Evolutionary conservation across 2,797 vertebrate genomes (phyloP).

Genomic region (Falco naumanni): DNA sequence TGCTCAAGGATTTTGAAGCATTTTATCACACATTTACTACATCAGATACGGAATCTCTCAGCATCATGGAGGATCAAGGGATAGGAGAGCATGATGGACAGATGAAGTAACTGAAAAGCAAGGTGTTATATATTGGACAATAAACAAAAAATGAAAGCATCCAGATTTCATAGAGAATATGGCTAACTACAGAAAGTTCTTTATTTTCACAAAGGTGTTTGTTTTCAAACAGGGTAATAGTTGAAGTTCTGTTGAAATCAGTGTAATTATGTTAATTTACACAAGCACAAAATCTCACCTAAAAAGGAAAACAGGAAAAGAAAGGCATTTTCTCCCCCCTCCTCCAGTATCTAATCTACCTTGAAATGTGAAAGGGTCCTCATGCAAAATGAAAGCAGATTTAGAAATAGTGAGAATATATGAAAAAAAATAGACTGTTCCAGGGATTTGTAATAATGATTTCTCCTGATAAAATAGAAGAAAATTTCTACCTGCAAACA

Average conservation of each 20-base stretch:
- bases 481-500: background rate
- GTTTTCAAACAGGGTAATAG: background rate
- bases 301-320: background rate
- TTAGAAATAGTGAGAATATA: background rate
- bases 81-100: background rate
- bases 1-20: background rate
- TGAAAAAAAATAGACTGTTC: background rate
- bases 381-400: background rate
- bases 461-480: conserved; percentile 15
- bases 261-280: background rate
- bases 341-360: background rate
- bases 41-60: background rate
- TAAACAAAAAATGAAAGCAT: background rate
- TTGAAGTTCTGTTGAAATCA: background rate
- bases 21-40: background rate
- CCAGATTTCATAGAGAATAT: background rate
- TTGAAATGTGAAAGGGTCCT: background rate
- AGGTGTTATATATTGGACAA: background rate
- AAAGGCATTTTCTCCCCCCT: background rate
- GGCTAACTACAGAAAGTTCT: background rate
- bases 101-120: background rate
- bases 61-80: background rate
- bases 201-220: background rate
- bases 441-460: background rate
- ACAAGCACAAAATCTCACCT: background rate